phyloP scores from a whole-genome alignment of 2,888 invertebrate genomes.

The Ornithoptera priamus region DNA sequence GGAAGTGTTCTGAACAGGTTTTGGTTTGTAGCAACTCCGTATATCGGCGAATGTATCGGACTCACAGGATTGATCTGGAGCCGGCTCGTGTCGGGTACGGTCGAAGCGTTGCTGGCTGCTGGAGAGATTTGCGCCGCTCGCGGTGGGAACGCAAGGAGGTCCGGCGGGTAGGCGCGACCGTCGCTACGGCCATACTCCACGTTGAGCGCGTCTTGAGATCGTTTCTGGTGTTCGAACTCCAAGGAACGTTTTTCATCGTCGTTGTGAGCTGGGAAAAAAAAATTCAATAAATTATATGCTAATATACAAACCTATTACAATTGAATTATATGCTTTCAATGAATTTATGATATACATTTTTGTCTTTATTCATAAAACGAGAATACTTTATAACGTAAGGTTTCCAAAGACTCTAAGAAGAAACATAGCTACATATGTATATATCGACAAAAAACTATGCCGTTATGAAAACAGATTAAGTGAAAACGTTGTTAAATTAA shows the following conservation, averaged over 20 bases:
- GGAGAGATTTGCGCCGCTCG: slow-evolving; percentile 86
- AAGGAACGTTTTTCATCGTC: slow-evolving; percentile 86
- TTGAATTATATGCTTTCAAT: too few relatives aligned
- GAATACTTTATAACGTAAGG: too few relatives aligned
- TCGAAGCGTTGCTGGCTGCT: slow-evolving; percentile 90
- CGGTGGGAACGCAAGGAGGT: slow-evolving; percentile 88
- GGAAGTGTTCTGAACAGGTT: slow-evolving; percentile 89
- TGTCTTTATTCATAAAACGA: too few relatives aligned
- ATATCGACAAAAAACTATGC: too few relatives aligned
- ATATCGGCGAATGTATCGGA: slow-evolving; percentile 84
- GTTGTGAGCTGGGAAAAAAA: slow-evolving; percentile 74
- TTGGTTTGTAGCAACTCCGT: slow-evolving; percentile 81
- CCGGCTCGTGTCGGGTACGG: slow-evolving; percentile 86
- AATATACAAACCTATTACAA: too few relatives aligned
- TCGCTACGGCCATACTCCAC: slow-evolving; percentile 77
- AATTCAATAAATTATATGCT: background rate
- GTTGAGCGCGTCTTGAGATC: slow-evolving; percentile 78
- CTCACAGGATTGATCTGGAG: slow-evolving; percentile 82
- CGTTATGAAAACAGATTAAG: too few relatives aligned
- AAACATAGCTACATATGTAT: too few relatives aligned
- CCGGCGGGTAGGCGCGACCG: slow-evolving; percentile 87
- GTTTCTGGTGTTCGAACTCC: slow-evolving; percentile 81
- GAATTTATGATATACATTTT: too few relatives aligned
- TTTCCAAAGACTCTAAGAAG: too few relatives aligned
- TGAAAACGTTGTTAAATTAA: too few relatives aligned